Evolutionary conservation across 2,113 vertebrate species (phyloP).

Genomic region (Calyptommatus sinebrachiatus): DNA sequence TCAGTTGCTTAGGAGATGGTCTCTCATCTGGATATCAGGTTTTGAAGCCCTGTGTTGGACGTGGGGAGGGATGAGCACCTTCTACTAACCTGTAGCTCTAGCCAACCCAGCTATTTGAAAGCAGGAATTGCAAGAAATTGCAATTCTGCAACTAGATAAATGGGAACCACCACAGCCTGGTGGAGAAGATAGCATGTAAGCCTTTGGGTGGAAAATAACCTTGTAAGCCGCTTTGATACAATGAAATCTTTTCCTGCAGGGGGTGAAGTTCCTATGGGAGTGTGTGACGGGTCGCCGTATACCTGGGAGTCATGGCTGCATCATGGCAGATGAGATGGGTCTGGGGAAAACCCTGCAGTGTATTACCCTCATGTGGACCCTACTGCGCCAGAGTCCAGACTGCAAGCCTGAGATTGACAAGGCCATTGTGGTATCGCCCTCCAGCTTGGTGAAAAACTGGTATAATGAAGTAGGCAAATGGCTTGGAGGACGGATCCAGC

Average conservation of each 20-base stretch:
- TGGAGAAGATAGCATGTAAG: too few relatives aligned
- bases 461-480: conserved; percentile 95
- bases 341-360: conserved; percentile 96
- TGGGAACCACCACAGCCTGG: too few relatives aligned
- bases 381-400: conserved; percentile 91
- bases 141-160: too few relatives aligned
- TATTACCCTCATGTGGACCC: conserved; percentile 92
- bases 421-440: conserved; percentile 91
- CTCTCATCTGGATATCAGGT: too few relatives aligned
- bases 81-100: too few relatives aligned
- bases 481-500: conserved; percentile 88
- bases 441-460: conserved; percentile 97
- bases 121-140: too few relatives aligned
- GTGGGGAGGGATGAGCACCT: too few relatives aligned
- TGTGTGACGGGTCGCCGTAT: conserved; percentile 91
- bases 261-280: conserved; percentile 97
- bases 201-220: too few relatives aligned
- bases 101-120: too few relatives aligned
- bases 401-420: conserved; percentile 92
- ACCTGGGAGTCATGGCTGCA: conserved; percentile 85
- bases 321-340: conserved; percentile 99
- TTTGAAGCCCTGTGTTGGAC: too few relatives aligned
- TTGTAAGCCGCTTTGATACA: background rate
- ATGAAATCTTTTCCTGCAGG: conserved; percentile 67
- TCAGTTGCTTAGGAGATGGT: too few relatives aligned